phyloP scores from a whole-genome alignment of 2,888 invertebrate species.

The Drosophila mayaguana region DNA sequence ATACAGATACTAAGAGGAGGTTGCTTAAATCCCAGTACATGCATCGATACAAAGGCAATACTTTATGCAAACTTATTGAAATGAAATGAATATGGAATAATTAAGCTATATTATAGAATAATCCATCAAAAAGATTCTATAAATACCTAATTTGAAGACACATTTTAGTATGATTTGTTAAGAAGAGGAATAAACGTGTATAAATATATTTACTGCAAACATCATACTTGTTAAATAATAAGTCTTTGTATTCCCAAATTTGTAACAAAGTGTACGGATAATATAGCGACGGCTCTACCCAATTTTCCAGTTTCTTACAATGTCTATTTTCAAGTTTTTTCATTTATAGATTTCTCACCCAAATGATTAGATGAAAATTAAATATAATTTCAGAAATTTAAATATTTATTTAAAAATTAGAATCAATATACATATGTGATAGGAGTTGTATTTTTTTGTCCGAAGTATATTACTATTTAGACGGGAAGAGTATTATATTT shows the following conservation, averaged over 20 bases:
- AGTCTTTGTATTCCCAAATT: too few relatives aligned
- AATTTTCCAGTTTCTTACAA: too few relatives aligned
- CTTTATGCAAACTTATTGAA: background rate
- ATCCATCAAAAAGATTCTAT: background rate
- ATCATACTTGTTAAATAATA: too few relatives aligned
- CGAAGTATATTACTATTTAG: background rate
- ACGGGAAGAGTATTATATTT: background rate
- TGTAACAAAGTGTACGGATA: too few relatives aligned
- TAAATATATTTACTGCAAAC: fast-evolving
- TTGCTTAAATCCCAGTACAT: background rate
- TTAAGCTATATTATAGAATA: background rate
- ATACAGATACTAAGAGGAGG: background rate
- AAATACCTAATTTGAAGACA: background rate
- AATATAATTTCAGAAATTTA: background rate
- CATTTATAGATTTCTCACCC: too few relatives aligned
- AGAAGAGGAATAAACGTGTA: too few relatives aligned
- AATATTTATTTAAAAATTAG: too few relatives aligned
- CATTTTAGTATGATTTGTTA: background rate
- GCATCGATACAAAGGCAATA: background rate
- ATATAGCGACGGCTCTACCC: too few relatives aligned
- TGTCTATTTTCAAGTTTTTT: too few relatives aligned
- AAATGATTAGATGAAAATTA: too few relatives aligned
- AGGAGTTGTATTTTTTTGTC: too few relatives aligned
- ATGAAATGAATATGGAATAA: background rate
- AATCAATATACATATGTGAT: too few relatives aligned